Evolutionary conservation across 2,113 vertebrate genomes (phyloP), one percentile per base, ranked within the genome.

Genomic region (Lontra canadensis): DNA sequence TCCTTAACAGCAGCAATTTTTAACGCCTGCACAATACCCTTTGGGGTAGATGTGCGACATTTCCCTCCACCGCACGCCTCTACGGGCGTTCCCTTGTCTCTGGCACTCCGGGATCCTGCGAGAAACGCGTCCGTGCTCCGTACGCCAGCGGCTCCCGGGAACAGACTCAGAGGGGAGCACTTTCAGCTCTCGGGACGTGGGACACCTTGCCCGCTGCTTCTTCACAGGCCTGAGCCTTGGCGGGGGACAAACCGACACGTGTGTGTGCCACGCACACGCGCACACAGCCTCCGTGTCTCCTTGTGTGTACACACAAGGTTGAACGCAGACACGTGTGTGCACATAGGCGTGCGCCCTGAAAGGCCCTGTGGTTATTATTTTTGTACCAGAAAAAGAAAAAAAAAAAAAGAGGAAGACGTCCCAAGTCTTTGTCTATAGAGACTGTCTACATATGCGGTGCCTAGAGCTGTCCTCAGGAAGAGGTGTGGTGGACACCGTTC

Each of bases 401-500:
- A n/a, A n/a, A 83, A 39, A 18, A 44, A n/a, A 67, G 21, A 3
- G 4, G 10, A 55, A 85, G n/a, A 10, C 12, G 26, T 6, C 80
- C 47, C 76, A 14, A 42, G 69, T 86, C 36, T 81, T 67, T 29
- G 18, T 44, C 34, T 61, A 0, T 6, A 10, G 49, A 20, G 78
- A 79, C 21, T 18, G 44, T 83, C 81, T 44, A 57, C 55, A 39
- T 3, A 1, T 11, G 4, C 9, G 18, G 59, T 25, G 6, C 14
- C 57, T 2, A 65, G 31, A 61, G 42, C 49, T n/a, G 9, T 74
- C 36, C 78, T 39, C 20, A 2, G 1, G 21, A 52, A 14, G n/a
- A 49, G 26, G 21, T 2, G n/a, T 6, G 10, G 84, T 42, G 1
- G 12, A 5, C 20, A 15, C 29, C 0, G 0, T 21, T 1, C 13